A percentile compares a stretch with the other conserved stretches of the same genome.
phyloP scores from a whole-genome alignment of 2,888 invertebrate species.

The Drosophila borealis region DNA sequence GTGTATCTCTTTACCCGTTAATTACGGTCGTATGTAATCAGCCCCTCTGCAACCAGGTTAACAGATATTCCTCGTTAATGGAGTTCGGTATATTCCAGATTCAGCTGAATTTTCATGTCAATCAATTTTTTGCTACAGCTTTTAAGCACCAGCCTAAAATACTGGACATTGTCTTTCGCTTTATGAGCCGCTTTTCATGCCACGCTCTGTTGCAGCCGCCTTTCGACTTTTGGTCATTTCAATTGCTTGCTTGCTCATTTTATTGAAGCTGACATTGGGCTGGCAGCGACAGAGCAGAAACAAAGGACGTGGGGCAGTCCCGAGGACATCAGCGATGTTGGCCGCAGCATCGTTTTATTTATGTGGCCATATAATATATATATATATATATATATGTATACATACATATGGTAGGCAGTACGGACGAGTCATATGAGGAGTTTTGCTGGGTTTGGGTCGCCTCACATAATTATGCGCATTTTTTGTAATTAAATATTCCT shows the following conservation, averaged over 20 bases:
- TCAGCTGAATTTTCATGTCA: not conserved
- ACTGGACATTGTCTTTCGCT: not conserved
- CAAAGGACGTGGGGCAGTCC: constrained; percentile 10
- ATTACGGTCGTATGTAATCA: too few species aligned
- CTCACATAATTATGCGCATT: constrained; percentile 82
- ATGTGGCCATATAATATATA: constrained; percentile 60
- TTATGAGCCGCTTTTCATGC: constrained; percentile 3
- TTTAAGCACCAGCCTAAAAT: constrained; percentile 25
- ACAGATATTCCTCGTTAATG: too few species aligned
- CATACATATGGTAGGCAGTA: constrained; percentile 21
- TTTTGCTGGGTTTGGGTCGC: constrained; percentile 12
- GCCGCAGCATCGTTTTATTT: constrained; percentile 60
- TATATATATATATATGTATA: too few species aligned
- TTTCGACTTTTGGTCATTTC: constrained; percentile 50
- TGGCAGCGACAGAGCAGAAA: constrained; percentile 12
- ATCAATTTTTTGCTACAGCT: not conserved
- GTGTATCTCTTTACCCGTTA: too few species aligned
- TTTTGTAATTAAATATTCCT: constrained; percentile 84
- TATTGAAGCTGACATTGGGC: constrained; percentile 56
- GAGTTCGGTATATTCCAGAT: too few species aligned
- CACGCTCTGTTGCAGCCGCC: constrained; percentile 18
- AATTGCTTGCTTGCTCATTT: constrained; percentile 50
- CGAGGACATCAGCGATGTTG: constrained; percentile 19
- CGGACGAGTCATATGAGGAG: constrained; percentile 15
- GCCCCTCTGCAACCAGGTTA: too few species aligned